phyloP scores from a whole-genome alignment of 2,113 vertebrate species.

The Pitta sordida region DNA sequence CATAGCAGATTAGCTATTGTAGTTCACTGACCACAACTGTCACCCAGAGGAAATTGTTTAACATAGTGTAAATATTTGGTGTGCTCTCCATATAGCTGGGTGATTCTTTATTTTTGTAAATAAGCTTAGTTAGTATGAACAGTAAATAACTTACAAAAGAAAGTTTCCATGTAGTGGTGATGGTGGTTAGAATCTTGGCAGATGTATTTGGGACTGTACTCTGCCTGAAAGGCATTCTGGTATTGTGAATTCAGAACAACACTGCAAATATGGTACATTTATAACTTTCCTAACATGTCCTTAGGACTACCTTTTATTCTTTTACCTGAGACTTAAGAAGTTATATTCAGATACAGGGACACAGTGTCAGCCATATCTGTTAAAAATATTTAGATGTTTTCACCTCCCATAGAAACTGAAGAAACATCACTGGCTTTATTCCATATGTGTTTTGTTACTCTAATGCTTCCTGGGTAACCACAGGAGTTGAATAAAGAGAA shows the following conservation, averaged over 20 bases:
- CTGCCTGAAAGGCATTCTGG: background rate
- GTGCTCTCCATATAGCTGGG: background rate
- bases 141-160: background rate
- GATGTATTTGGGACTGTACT: background rate
- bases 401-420: background rate
- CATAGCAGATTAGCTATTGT: constrained; percentile 30
- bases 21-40: constrained; percentile 44
- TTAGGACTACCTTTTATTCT: background rate
- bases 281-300: background rate
- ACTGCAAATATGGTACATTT: background rate
- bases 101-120: background rate
- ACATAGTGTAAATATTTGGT: constrained; percentile 36
- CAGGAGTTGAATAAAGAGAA: background rate
- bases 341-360: background rate
- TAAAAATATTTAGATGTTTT: background rate
- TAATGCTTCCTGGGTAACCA: background rate
- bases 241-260: background rate
- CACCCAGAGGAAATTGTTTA: constrained; percentile 43
- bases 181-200: background rate
- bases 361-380: background rate
- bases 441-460: background rate
- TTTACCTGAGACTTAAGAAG: background rate
- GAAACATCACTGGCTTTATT: background rate
- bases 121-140: background rate
- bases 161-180: background rate